These are phyloP conservation scores for Aegotheles bennettii DNA, from an alignment of 2,113 vertebrate species.

Conservation along the genomic window DNA sequence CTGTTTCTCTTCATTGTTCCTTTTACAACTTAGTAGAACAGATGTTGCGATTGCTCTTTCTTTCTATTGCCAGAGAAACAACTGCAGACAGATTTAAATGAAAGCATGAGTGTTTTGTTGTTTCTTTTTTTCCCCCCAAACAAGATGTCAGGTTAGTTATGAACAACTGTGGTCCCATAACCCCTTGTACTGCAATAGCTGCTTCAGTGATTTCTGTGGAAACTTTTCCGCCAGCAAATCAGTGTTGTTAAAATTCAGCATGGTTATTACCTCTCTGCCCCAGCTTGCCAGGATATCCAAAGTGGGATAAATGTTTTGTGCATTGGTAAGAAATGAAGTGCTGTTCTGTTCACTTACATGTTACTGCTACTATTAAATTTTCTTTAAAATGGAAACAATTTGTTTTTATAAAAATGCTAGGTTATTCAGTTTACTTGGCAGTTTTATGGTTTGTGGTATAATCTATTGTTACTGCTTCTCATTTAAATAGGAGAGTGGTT, in stretches of 20 bases:
- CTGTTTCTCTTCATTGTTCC: not conserved
- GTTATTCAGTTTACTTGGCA: conserved; percentile 33
- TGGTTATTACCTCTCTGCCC: not conserved
- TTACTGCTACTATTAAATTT: conserved; percentile 52
- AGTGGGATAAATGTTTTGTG: conserved; percentile 28
- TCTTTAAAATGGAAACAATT: conserved; percentile 37
- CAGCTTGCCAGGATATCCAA: not conserved
- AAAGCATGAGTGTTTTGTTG: not conserved
- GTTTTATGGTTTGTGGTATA: not conserved
- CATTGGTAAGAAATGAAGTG: conserved; percentile 17
- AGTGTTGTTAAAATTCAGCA: not conserved
- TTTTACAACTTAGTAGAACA: not conserved
- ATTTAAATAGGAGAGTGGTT: conserved; percentile 16
- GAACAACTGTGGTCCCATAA: not conserved
- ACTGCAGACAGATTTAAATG: not conserved
- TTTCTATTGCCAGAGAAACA: not conserved
- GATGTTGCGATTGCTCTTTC: not conserved
- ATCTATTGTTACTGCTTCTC: conserved; percentile 25
- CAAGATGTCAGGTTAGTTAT: not conserved
- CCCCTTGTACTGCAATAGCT: not conserved
- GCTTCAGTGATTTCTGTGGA: not conserved
- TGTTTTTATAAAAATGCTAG: conserved; percentile 22
- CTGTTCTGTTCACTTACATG: conserved; percentile 25
- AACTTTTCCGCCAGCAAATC: not conserved
- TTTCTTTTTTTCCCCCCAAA: no score